Evolutionary conservation across 2,113 vertebrate genomes (phyloP).

Genomic region (Marmota flaviventris): DNA sequence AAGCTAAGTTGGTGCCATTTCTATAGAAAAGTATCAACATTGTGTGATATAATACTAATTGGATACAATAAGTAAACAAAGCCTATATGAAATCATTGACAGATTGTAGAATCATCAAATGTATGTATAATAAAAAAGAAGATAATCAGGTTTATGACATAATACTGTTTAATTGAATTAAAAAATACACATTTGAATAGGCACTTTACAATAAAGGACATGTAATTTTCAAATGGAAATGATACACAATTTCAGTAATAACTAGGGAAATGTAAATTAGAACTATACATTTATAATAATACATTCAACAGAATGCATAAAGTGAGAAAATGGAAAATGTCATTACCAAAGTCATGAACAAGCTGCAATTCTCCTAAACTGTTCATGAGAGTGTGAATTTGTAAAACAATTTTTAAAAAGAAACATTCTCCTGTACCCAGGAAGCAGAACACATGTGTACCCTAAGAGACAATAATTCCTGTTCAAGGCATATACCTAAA

Average conservation of each 20-base stretch:
- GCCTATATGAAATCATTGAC: neutral
- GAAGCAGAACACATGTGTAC: neutral
- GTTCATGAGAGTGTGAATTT: neutral
- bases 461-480: neutral
- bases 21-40: neutral
- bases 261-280: neutral
- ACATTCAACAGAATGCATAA: neutral
- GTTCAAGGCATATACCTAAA: neutral
- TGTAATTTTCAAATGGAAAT: neutral
- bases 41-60: neutral
- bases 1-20: neutral
- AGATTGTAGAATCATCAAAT: neutral
- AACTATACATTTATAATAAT: neutral
- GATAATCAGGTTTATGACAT: neutral
- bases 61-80: neutral
- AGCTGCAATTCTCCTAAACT: neutral
- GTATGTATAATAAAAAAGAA: neutral
- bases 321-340: constrained; percentile 19
- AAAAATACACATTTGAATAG: neutral
- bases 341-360: neutral
- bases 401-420: neutral
- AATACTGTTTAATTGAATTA: neutral
- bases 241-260: neutral
- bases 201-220: neutral
- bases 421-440: neutral